A percentile compares a stretch with the other conserved stretches of the same genome.
These are phyloP conservation scores for Ramphastos sulfuratus DNA, from an alignment of 2,113 vertebrate species.

Conservation along the genomic window DNA sequence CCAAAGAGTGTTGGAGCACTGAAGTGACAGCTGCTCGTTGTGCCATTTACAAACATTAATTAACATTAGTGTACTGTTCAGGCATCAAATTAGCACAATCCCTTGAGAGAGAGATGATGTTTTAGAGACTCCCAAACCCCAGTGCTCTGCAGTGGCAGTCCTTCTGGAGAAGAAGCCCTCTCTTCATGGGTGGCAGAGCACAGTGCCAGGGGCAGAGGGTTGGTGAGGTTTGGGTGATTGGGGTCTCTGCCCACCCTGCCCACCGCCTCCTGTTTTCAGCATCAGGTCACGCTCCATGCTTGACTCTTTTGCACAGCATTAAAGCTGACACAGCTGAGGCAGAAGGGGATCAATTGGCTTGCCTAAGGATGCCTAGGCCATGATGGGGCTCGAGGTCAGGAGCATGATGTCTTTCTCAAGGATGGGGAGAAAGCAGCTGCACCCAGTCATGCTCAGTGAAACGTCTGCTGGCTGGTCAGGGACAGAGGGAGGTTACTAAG, in stretches of 20 bases:
- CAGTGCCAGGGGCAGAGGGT: fast-evolving
- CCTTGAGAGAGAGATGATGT: background rate
- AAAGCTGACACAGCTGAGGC: fast-evolving
- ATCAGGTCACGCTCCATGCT: fast-evolving
- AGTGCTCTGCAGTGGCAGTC: background rate
- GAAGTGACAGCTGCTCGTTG: background rate
- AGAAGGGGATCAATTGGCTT: fast-evolving
- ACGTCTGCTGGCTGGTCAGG: background rate
- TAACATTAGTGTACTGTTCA: slow-evolving; percentile 1
- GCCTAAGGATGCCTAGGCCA: background rate
- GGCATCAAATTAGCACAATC: background rate
- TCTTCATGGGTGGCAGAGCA: background rate
- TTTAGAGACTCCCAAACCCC: background rate
- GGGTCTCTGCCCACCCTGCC: background rate
- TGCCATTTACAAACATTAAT: slow-evolving; percentile 47
- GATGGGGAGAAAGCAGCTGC: background rate
- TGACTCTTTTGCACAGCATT: fast-evolving
- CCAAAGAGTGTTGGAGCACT: background rate
- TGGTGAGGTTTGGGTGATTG: fast-evolving
- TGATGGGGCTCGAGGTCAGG: fast-evolving
- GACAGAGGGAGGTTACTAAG: fast-evolving
- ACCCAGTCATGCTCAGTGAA: fast-evolving
- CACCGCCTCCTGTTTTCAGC: background rate
- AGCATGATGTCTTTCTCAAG: background rate
- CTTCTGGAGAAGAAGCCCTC: background rate